phyloP scores from a whole-genome alignment of 2,797 vertebrate species.

The Myiotriccus ornatus region DNA sequence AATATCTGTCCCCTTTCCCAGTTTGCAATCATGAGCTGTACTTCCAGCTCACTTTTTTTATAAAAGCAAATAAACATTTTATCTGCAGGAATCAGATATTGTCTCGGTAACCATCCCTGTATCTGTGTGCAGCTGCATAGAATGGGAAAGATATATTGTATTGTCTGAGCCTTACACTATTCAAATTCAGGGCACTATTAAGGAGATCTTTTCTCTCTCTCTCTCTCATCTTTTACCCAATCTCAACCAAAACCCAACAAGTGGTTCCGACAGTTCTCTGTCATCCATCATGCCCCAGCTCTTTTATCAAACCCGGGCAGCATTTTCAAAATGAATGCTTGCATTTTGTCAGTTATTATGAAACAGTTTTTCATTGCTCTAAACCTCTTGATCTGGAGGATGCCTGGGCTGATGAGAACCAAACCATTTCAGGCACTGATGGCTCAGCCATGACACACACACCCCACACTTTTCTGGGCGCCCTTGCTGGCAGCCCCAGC shows the following conservation, averaged over 20 bases:
- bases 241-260: not conserved
- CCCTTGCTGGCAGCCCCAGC: not conserved
- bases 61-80: not conserved
- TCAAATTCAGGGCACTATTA: not conserved
- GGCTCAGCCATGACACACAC: not conserved
- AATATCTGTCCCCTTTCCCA: not conserved
- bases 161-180: not conserved
- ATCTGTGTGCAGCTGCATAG: not conserved
- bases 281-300: not conserved
- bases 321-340: not conserved
- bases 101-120: not conserved
- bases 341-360: not conserved
- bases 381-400: not conserved
- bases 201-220: not conserved
- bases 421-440: not conserved
- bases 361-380: not conserved
- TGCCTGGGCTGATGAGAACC: not conserved
- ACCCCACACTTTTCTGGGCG: accelerated
- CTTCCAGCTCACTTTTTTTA: not conserved
- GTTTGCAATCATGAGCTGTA: not conserved
- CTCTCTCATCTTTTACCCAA: not conserved
- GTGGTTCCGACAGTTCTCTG: not conserved
- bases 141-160: not conserved
- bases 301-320: not conserved
- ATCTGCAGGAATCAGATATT: not conserved